Evolutionary conservation across 2,888 invertebrate species (phyloP).

Genomic region (Rhingia rostrata): DNA sequence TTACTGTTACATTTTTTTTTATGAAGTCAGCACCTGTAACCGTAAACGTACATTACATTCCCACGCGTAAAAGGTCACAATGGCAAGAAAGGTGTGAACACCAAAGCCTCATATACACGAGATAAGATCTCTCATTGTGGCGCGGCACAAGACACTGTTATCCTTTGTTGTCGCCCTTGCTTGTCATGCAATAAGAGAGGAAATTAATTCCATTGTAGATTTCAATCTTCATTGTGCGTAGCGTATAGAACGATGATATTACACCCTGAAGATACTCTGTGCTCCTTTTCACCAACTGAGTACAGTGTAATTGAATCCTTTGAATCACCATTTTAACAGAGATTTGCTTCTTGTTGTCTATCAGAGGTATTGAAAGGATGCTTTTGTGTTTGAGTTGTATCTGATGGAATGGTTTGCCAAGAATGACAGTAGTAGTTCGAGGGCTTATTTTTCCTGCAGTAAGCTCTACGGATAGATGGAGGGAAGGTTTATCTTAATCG

Average conservation of each 20-base stretch:
- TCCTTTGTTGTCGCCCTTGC: not conserved
- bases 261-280: constrained; percentile 1
- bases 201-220: constrained; percentile 16
- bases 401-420: not conserved
- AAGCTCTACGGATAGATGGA: too few relatives aligned
- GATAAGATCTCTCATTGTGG: not conserved
- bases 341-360: not conserved
- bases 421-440: too few relatives aligned
- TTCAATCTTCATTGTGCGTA: constrained; percentile 11
- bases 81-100: not conserved
- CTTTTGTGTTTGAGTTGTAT: not conserved
- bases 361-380: not conserved
- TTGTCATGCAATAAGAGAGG: constrained; percentile 7
- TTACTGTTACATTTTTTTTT: not conserved
- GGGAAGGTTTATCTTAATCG: too few relatives aligned
- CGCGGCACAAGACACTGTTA: not conserved
- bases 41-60: not conserved
- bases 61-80: not conserved
- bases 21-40: not conserved
- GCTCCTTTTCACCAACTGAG: not conserved
- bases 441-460: too few relatives aligned
- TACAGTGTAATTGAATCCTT: constrained; percentile 6
- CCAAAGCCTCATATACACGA: not conserved
- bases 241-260: constrained; percentile 4
- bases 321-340: not conserved